Conservation (phyloP, 2,797 vertebrate species). For the Labeo calbasu region DNA sequence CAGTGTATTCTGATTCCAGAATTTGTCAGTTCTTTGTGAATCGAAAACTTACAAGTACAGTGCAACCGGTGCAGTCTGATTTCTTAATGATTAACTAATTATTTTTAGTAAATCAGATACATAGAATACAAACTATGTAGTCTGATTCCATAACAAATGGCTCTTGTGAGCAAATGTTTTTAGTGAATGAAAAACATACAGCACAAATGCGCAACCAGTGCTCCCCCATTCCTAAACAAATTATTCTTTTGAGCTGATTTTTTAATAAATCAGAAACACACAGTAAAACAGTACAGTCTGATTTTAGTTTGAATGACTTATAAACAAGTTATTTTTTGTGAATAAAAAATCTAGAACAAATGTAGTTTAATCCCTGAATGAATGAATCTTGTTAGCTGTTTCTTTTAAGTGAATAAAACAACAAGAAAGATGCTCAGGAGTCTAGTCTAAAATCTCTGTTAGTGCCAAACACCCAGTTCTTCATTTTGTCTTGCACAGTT, state of each 20-base stretch:
- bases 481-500: background rate
- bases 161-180: background rate
- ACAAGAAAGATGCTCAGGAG: background rate
- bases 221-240: background rate
- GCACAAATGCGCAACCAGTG: background rate
- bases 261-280: background rate
- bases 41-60: no score
- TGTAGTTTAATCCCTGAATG: background rate
- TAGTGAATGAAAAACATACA: background rate
- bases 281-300: background rate
- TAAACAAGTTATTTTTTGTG: background rate
- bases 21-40: no score
- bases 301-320: background rate
- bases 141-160: background rate
- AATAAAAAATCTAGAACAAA: background rate
- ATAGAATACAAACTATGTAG: background rate
- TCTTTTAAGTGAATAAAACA: background rate
- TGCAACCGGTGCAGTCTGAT: no score
- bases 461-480: background rate
- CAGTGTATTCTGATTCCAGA: no score
- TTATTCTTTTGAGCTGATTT: background rate
- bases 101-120: background rate
- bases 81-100: background rate
- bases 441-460: background rate
- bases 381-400: background rate